Evolutionary conservation across 2,888 invertebrate species (phyloP).

Genomic region (Hypolimnas misippus): DNA sequence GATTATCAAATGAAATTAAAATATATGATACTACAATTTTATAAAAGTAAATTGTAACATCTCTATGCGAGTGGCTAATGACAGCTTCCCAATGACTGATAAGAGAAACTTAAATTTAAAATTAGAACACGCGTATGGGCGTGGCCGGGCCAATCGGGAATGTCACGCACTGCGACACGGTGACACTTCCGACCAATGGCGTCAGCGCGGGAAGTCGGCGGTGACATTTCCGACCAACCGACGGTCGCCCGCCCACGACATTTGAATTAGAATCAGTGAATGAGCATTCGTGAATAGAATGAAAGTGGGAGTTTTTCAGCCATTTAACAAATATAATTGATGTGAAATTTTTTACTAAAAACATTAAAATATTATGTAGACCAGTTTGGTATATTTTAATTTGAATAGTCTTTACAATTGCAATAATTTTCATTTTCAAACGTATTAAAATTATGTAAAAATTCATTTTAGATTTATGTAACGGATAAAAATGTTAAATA

Average conservation of each 20-base stretch:
- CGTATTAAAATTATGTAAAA: too few species aligned
- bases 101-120: conserved; percentile 46
- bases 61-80: neutral
- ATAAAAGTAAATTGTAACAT: too few species aligned
- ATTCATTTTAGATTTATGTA: too few species aligned
- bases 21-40: too few species aligned
- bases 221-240: conserved; percentile 75
- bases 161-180: conserved; percentile 77
- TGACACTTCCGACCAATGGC: conserved; percentile 78
- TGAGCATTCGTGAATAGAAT: conserved; percentile 24
- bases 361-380: too few species aligned
- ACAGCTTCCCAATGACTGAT: conserved; percentile 21
- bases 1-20: too few species aligned
- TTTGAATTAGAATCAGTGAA: conserved; percentile 40
- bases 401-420: too few species aligned
- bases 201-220: conserved; percentile 54
- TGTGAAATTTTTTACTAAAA: too few species aligned
- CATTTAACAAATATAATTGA: too few species aligned
- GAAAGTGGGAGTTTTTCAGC: conserved; percentile 31
- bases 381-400: too few species aligned
- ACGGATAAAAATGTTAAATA: too few species aligned
- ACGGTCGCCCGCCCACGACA: conserved; percentile 60
- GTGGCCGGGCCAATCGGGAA: conserved; percentile 69
- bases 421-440: too few species aligned
- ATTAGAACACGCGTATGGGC: conserved; percentile 58